Percentiles rank a stretch among this genome's conserved stretches.
Conservation (phyloP, 2,888 invertebrate genomes). For the Agrilus biguttatus region DNA sequence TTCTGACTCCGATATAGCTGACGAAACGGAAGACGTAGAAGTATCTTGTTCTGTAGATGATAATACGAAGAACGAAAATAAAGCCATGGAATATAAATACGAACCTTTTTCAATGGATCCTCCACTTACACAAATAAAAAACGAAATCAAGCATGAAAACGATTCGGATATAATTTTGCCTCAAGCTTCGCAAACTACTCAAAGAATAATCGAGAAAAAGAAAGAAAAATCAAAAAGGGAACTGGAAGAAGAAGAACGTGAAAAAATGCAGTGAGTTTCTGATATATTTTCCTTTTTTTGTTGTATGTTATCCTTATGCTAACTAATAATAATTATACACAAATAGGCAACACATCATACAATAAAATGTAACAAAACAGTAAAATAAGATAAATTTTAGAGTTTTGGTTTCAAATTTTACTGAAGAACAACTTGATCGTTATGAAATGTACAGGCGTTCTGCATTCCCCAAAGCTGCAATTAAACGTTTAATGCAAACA, state of each 20-base stretch:
- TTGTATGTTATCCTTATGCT: no score
- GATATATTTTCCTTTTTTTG: conserved; percentile 4
- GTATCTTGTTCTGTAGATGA: conserved; percentile 21
- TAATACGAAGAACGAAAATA: conserved; percentile 14
- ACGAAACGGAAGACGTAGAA: conserved; percentile 22
- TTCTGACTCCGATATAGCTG: conserved; percentile 24
- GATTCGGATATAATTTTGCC: conserved; percentile 24
- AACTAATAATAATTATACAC: no score
- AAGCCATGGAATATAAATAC: background rate
- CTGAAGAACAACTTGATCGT: conserved; percentile 92
- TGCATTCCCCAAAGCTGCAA: conserved; percentile 95
- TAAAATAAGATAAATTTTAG: conserved; percentile 36
- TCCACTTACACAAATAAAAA: no score
- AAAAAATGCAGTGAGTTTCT: conserved; percentile 85
- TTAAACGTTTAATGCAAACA: conserved; percentile 94
- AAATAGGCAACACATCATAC: no score
- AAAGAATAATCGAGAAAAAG: conserved; percentile 38
- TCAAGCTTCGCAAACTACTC: conserved; percentile 18
- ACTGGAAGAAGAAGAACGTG: conserved; percentile 84
- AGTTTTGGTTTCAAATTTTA: conserved; percentile 95
- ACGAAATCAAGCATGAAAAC: background rate
- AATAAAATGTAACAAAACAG: background rate
- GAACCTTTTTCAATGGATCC: background rate
- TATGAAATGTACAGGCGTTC: conserved; percentile 98
- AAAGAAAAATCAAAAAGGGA: conserved; percentile 67